Conservation (phyloP, 1,140 invertebrate species). For the Dendrolimus punctatus region DNA sequence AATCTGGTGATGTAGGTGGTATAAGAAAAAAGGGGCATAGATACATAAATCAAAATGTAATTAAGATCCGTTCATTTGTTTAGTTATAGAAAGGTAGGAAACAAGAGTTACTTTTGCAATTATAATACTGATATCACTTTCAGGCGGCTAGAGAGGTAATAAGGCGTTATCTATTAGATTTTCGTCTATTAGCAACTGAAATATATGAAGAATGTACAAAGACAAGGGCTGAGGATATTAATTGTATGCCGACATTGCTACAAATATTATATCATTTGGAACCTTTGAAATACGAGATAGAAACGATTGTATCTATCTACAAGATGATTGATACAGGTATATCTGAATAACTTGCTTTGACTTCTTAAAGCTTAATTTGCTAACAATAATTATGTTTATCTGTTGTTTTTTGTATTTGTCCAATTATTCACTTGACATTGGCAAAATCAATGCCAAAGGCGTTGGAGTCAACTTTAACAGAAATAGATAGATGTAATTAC, state of each 20-base stretch:
- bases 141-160: slow-evolving; percentile 73
- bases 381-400: too few relatives aligned
- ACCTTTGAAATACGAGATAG: slow-evolving; percentile 68
- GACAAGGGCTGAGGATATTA: slow-evolving; percentile 28
- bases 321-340: slow-evolving; percentile 56
- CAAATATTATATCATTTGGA: slow-evolving; percentile 64
- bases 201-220: slow-evolving; percentile 59
- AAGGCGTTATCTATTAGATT: slow-evolving; percentile 71
- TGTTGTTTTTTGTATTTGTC: too few relatives aligned
- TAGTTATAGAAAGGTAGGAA: too few relatives aligned
- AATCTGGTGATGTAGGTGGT: too few relatives aligned
- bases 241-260: slow-evolving; percentile 63
- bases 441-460: too few relatives aligned
- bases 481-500: not conserved
- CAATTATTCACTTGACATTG: too few relatives aligned
- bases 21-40: too few relatives aligned
- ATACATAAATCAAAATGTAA: too few relatives aligned
- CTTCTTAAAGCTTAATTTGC: too few relatives aligned
- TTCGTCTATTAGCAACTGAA: slow-evolving; percentile 68
- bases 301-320: slow-evolving; percentile 73
- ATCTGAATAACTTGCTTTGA: not conserved
- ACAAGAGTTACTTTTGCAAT: too few relatives aligned
- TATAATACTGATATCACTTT: slow-evolving; percentile 13
- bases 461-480: too few relatives aligned
- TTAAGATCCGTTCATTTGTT: too few relatives aligned